Conservation (phyloP, 2,888 invertebrate species). For the Plebejus argus region DNA sequence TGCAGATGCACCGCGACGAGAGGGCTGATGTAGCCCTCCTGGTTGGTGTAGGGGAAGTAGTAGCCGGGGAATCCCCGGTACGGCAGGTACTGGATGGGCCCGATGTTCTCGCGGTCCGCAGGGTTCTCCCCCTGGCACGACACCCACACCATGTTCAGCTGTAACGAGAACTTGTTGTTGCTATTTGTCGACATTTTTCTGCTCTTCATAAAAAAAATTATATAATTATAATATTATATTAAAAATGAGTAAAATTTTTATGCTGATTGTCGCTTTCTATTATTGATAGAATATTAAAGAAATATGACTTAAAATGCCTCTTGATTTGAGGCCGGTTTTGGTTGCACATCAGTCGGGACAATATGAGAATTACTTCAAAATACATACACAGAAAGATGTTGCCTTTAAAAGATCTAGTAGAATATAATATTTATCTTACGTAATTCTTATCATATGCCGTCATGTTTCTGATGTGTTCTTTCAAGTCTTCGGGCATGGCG, state of each 20-base stretch:
- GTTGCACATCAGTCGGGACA: no score
- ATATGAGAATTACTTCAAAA: no score
- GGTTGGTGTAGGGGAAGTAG: constrained; percentile 93
- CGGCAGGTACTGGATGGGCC: constrained; percentile 90
- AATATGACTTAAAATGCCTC: no score
- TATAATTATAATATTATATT: no score
- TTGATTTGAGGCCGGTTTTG: no score
- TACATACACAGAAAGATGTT: no score
- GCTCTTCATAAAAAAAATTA: no score
- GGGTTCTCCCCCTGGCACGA: constrained; percentile 97
- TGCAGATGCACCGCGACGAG: constrained; percentile 92
- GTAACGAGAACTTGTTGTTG: constrained; percentile 44
- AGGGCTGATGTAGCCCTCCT: constrained; percentile 93
- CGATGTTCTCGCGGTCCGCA: constrained; percentile 94
- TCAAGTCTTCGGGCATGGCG: constrained; percentile 87
- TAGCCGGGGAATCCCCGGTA: constrained; percentile 92
- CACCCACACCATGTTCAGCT: constrained; percentile 93
- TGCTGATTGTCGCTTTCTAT: no score
- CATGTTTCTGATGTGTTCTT: constrained; percentile 83
- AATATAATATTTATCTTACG: constrained; percentile 53
- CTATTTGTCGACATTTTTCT: no score
- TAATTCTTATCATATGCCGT: constrained; percentile 71
- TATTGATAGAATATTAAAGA: no score
- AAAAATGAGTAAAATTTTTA: no score
- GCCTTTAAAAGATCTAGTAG: no score